Evolutionary conservation across 2,797 vertebrate species (phyloP).

Genomic region (Microchirus variegatus): DNA sequence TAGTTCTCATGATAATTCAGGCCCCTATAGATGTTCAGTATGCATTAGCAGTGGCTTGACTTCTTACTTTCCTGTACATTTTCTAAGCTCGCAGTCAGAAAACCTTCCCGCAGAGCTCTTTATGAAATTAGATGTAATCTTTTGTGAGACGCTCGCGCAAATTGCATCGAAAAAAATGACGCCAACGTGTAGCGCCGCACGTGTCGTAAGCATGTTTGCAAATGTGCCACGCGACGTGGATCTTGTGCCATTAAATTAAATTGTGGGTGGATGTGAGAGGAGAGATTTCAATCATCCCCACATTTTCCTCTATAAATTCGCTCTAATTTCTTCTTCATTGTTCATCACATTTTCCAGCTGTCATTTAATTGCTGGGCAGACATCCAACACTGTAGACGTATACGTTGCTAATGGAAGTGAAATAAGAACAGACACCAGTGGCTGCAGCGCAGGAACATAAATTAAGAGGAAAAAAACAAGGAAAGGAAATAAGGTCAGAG

Average conservation of each 20-base stretch:
- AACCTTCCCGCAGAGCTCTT: constrained; percentile 55
- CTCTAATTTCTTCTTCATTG: constrained; percentile 45
- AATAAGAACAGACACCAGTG: constrained; percentile 32
- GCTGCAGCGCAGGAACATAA: constrained; percentile 15
- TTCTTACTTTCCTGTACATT: constrained; percentile 56
- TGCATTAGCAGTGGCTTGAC: constrained; percentile 32
- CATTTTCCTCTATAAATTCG: constrained; percentile 19
- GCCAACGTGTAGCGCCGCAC: too few relatives aligned
- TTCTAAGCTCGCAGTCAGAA: constrained; percentile 30
- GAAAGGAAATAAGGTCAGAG: constrained; percentile 15
- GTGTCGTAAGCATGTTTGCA: constrained; percentile 32
- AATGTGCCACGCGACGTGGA: constrained; percentile 22
- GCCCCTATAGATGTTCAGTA: constrained; percentile 1
- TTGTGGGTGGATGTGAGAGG: constrained; percentile 18
- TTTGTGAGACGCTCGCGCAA: constrained; percentile 50
- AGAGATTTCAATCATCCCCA: constrained; percentile 21
- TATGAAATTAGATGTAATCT: constrained; percentile 65
- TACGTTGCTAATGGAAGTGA: constrained; percentile 28
- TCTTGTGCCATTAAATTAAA: constrained; percentile 21
- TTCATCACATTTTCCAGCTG: constrained; percentile 48
- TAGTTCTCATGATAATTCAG: constrained; percentile 39
- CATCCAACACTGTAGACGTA: constrained; percentile 41
- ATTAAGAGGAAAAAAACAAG: too few relatives aligned
- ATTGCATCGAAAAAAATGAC: constrained; percentile 54
- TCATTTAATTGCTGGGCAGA: constrained; percentile 52